These are phyloP conservation scores for Tympanoctomys barrerae DNA, from an alignment of 2,797 vertebrate genomes.

Conservation along the genomic window DNA sequence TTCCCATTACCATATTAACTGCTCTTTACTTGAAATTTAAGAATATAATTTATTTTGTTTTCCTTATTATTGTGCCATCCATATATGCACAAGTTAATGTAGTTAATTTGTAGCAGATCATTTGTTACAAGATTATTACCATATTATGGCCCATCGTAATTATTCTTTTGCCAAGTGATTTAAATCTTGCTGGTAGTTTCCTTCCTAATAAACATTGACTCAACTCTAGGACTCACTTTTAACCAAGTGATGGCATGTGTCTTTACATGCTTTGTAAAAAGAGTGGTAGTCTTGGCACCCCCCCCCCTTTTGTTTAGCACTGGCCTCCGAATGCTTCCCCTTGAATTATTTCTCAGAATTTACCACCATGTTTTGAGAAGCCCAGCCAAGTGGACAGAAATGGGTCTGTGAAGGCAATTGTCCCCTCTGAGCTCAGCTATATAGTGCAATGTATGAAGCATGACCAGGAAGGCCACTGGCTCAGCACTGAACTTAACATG, in stretches of 20 bases:
- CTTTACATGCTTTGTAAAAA: neutral
- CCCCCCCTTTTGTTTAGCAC: neutral
- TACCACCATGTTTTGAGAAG: neutral
- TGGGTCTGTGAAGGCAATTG: neutral
- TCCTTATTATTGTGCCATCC: neutral
- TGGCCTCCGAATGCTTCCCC: neutral
- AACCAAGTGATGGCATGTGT: neutral
- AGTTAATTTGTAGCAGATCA: neutral
- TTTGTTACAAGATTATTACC: neutral
- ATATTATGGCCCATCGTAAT: neutral
- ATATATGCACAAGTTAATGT: neutral
- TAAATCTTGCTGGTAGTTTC: neutral
- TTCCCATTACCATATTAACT: neutral
- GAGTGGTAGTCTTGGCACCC: neutral
- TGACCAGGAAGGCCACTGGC: neutral
- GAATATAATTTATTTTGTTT: neutral
- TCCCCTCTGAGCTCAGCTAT: neutral
- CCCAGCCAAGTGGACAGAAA: neutral
- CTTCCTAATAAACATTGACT: neutral
- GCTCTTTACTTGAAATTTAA: neutral
- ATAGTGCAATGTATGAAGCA: neutral
- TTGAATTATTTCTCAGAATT: neutral
- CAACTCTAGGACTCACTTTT: neutral
- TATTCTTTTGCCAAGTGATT: neutral
- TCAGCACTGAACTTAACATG: neutral